Evolutionary conservation across 1,140 invertebrate genomes (phyloP), one percentile per base, ranked within the genome.

Genomic region (Drosophila micromelanica): DNA sequence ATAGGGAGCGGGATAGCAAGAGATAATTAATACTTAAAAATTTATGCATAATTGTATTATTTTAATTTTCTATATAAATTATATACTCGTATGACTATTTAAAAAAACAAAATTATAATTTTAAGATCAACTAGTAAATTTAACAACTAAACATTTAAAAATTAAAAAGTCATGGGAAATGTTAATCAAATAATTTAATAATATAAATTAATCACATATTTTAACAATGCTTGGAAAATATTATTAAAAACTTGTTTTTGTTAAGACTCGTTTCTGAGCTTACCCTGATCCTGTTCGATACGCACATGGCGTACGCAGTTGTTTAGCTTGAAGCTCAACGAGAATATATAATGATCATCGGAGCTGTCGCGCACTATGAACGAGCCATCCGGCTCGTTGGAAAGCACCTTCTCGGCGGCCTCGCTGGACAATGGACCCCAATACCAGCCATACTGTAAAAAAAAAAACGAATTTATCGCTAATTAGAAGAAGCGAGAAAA

Each of bases 261-360:
- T 27, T 27, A 27, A 27, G 23, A 27, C 4, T 6, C 27, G 27
- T 27, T 27, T 38, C 11, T n/a, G 37, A 8, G 11, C 93, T 63
- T 94, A 98, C 98, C 98, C 94, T 99, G 98, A 94, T 98, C 97
- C 92, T 99, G 98, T 93, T 99, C 98, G 91, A 99, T 99, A 80
- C 98, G 95, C 46, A 98, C 98, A 93, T 99, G 98, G 72, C 98
- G 94, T 60, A 99, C 96, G 79, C 96, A 96, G 80, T 96, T 96
- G 93, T 98, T 98, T 62, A 98, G 94, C 93, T 98, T 98, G 93
- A 99, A 99, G 38, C 98, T 98, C 49, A 99, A 93, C 60, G 98
- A 98, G 92, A 99, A 98, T 84, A 99, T 98, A 93, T 99, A 99
- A 93, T 98, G 97, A 93, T 98, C 97, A 92, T 99, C 98, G 75